Evolutionary conservation across 2,113 vertebrate genomes (phyloP).

Genomic region (Calyptommatus sinebrachiatus): DNA sequence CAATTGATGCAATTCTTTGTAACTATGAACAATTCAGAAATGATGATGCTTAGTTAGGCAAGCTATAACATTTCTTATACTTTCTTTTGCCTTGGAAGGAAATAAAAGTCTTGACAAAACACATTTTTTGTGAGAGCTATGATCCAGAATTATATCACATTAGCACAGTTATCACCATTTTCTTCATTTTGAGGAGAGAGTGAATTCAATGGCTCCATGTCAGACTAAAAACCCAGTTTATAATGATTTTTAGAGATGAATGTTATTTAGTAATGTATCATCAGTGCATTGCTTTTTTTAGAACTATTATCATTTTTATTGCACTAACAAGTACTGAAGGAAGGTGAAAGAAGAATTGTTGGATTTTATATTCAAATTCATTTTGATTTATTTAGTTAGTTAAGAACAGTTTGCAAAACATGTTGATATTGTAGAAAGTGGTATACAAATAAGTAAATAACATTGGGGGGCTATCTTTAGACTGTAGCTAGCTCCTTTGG

Average conservation of each 20-base stretch:
- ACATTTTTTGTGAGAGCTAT: not conserved
- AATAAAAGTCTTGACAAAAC: not conserved
- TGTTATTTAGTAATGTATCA: too few relatives aligned
- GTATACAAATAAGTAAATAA: too few relatives aligned
- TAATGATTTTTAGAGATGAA: too few relatives aligned
- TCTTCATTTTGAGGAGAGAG: not conserved
- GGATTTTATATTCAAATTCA: too few relatives aligned
- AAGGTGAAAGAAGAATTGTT: not conserved
- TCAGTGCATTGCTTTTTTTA: not conserved
- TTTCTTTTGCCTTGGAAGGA: not conserved
- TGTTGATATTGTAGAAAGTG: not conserved
- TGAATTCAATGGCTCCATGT: not conserved
- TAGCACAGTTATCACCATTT: not conserved
- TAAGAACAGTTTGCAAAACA: not conserved
- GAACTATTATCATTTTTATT: not conserved
- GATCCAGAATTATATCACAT: not conserved
- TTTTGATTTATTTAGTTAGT: too few relatives aligned
- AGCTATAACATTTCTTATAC: not conserved
- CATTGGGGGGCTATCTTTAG: too few relatives aligned
- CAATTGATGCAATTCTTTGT: not conserved
- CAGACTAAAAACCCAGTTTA: too few relatives aligned
- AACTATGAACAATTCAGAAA: not conserved
- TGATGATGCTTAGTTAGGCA: not conserved
- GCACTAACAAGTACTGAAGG: not conserved
- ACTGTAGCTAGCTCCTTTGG: not conserved